A percentile compares a stretch with the other conserved stretches of the same genome.
Conservation (phyloP, 2,888 invertebrate species). For the Romanomermis culicivorax region DNA sequence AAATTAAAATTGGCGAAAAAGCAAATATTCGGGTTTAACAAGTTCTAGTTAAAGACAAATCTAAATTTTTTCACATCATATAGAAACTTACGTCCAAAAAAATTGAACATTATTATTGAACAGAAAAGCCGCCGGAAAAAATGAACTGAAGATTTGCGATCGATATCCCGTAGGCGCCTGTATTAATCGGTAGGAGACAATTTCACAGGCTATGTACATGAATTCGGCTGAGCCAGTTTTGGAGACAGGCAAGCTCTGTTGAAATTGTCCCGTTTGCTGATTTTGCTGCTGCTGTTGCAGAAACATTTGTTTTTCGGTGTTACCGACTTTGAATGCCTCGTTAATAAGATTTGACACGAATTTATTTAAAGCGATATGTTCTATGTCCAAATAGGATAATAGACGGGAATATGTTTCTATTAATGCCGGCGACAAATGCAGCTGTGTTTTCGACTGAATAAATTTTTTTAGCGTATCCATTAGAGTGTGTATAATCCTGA, state of each 20-base stretch:
- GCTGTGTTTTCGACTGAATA: not conserved
- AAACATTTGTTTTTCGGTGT: not conserved
- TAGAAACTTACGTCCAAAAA: too few relatives aligned
- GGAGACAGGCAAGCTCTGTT: not conserved
- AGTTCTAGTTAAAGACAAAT: too few relatives aligned
- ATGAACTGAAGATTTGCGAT: too few relatives aligned
- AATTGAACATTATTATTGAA: too few relatives aligned
- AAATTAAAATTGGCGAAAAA: too few relatives aligned
- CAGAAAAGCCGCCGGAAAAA: too few relatives aligned
- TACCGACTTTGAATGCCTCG: not conserved
- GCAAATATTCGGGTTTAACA: too few relatives aligned
- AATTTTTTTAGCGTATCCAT: not conserved
- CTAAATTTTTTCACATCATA: too few relatives aligned
- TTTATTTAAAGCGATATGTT: not conserved
- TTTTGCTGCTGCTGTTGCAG: not conserved
- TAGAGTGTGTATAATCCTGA: not conserved
- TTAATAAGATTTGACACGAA: not conserved
- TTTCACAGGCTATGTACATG: not conserved
- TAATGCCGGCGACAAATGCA: not conserved
- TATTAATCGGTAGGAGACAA: constrained; percentile 2
- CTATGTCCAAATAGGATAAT: not conserved
- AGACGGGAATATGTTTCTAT: constrained; percentile 4
- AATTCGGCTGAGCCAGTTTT: not conserved
- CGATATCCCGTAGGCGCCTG: too few relatives aligned
- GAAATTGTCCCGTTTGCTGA: not conserved